Conservation (phyloP, 92 coral and sea anemone species). For the Epizoanthus stellaris region DNA sequence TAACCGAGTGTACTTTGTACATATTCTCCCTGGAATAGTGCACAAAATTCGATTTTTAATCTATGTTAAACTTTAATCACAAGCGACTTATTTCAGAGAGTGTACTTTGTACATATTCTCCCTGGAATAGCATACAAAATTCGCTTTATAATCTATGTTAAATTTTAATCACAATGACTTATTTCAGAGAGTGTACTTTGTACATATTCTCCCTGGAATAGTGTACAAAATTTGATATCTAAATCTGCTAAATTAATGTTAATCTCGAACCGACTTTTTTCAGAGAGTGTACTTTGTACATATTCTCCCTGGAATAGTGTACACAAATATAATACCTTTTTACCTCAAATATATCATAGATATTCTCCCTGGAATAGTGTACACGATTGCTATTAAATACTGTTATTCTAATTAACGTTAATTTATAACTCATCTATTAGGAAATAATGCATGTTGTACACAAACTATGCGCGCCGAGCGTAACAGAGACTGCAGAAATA, state of each 20-base stretch:
- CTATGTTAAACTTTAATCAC: no score
- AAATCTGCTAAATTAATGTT: background rate
- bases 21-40: background rate
- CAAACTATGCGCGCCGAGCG: no score
- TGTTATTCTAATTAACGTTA: no score
- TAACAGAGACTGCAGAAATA: no score
- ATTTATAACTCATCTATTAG: no score
- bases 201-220: conserved; percentile 3
- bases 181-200: background rate
- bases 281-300: conserved; percentile 12
- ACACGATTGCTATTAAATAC: no score
- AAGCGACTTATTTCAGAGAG: no score
- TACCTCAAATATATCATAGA: no score
- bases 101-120: background rate
- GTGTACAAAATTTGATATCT: background rate
- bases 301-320: conserved; percentile 17
- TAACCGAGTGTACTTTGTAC: background rate
- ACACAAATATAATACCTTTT: no score
- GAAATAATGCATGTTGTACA: no score
- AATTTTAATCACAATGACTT: background rate
- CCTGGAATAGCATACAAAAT: conserved; percentile 1
- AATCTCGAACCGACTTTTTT: background rate
- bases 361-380: no score
- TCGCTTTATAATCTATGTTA: no score
- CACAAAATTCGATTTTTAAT: background rate